These are phyloP conservation scores for Eulemur rufifrons DNA, from an alignment of 2,113 vertebrate species.

Conservation along the genomic window DNA sequence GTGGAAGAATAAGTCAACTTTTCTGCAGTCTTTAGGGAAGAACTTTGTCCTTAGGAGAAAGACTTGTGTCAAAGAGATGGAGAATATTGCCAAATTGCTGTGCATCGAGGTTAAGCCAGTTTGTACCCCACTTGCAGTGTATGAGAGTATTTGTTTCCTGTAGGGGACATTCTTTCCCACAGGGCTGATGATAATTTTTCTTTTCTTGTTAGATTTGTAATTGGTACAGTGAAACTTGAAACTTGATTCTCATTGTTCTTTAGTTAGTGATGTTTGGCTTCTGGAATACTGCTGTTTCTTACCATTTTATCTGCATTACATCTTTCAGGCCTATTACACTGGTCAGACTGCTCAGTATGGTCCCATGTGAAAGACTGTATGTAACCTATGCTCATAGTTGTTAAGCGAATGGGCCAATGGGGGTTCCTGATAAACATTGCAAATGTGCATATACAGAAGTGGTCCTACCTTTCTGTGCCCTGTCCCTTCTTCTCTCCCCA, in stretches of 20 bases:
- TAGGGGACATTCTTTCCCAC: not conserved
- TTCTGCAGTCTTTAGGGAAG: not conserved
- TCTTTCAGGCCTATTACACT: not conserved
- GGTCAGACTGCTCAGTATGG: not conserved
- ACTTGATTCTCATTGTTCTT: not conserved
- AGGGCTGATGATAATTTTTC: not conserved
- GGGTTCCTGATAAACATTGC: not conserved
- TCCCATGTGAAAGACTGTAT: not conserved
- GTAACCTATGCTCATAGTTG: not conserved
- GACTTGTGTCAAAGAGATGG: not conserved
- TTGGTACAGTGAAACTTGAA: not conserved
- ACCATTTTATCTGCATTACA: not conserved
- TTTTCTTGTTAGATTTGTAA: not conserved
- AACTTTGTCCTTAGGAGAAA: not conserved
- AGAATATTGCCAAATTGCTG: not conserved
- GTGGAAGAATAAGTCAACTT: not conserved
- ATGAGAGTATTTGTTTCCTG: not conserved
- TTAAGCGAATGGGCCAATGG: not conserved
- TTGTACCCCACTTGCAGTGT: not conserved
- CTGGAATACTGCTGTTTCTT: not conserved
- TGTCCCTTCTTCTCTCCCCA: not conserved
- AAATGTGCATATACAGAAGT: not conserved
- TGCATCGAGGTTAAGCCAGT: not conserved
- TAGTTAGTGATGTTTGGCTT: not conserved
- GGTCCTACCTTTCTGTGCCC: not conserved